Evolutionary conservation across 2,888 invertebrate species (phyloP).

Genomic region (Erebia palarica): DNA sequence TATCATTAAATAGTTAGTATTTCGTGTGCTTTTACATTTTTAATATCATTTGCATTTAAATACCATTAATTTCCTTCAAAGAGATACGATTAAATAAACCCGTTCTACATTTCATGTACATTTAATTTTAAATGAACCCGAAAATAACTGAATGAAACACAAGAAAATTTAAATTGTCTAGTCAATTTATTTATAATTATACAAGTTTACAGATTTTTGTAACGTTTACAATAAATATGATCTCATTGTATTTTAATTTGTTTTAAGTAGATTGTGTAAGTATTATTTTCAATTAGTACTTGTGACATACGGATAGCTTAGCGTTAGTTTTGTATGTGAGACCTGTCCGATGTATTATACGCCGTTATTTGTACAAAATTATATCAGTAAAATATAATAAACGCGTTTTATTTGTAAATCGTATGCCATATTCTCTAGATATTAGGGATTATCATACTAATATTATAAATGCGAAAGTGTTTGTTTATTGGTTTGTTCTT

Average conservation of each 20-base stretch:
- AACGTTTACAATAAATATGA: conserved; percentile 28
- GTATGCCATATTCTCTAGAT: neutral
- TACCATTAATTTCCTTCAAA: neutral
- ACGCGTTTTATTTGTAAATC: conserved; percentile 37
- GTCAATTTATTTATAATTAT: conserved; percentile 29
- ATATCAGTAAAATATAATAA: conserved; percentile 78
- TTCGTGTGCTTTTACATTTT: neutral
- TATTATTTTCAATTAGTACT: conserved; percentile 55
- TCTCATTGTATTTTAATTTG: conserved; percentile 30
- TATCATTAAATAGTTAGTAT: neutral
- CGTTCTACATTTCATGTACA: neutral
- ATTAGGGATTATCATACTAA: neutral
- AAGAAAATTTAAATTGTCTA: conserved; percentile 24
- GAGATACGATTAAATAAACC: neutral
- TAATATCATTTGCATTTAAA: neutral
- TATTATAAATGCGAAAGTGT: too few species aligned
- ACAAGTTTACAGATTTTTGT: conserved; percentile 32
- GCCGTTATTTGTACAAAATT: conserved; percentile 84
- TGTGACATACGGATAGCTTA: conserved; percentile 76
- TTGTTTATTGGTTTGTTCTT: too few species aligned
- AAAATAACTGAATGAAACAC: conserved; percentile 18
- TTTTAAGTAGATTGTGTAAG: conserved; percentile 36
- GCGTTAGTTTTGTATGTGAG: conserved; percentile 83
- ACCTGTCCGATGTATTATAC: conserved; percentile 82
- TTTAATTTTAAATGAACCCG: conserved; percentile 27